Percentiles rank a stretch among this genome's conserved stretches.
Conservation (phyloP, 2,888 invertebrate species). For the Drosophila barbarae region DNA sequence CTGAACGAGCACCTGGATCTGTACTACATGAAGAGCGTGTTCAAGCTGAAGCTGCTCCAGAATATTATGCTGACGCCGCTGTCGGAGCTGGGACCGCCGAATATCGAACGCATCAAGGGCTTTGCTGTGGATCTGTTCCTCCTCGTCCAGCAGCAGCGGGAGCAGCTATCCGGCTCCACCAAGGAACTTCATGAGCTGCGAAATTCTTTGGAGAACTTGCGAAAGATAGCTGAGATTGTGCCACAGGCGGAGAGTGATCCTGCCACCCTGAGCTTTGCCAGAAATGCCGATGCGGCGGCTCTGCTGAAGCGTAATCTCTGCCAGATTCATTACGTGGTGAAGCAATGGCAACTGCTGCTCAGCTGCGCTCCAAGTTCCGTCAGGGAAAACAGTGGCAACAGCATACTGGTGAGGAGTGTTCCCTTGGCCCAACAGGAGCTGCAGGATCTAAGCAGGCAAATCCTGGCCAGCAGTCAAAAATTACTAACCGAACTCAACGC, state of each 20-base stretch:
- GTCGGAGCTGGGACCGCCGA: conserved; percentile 88
- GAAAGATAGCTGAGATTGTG: conserved; percentile 65
- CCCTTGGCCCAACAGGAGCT: conserved; percentile 52
- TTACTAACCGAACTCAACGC: conserved; percentile 62
- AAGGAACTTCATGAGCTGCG: conserved; percentile 82
- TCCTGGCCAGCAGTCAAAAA: conserved; percentile 57
- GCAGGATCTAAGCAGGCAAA: conserved; percentile 47
- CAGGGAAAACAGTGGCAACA: conserved; percentile 57
- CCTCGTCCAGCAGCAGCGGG: conserved; percentile 85
- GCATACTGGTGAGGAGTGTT: conserved; percentile 44
- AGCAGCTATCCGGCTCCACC: conserved; percentile 82
- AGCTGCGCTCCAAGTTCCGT: conserved; percentile 81
- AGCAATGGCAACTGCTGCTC: conserved; percentile 85
- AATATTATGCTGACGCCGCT: conserved; percentile 83
- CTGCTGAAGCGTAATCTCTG: conserved; percentile 64
- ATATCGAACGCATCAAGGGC: conserved; percentile 92
- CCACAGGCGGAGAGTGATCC: conserved; percentile 17
- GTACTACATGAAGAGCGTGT: conserved; percentile 78
- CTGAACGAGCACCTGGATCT: conserved; percentile 77
- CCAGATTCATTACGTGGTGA: conserved; percentile 80
- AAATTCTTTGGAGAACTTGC: conserved; percentile 79
- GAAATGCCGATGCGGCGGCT: conserved; percentile 57
- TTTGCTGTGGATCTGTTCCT: conserved; percentile 89
- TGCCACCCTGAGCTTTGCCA: conserved; percentile 55
- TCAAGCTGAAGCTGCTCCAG: conserved; percentile 77